A percentile compares a stretch with the other conserved stretches of the same genome.
Conservation (phyloP, 1,140 invertebrate species). For the Pseudomyrmex pallidus region DNA sequence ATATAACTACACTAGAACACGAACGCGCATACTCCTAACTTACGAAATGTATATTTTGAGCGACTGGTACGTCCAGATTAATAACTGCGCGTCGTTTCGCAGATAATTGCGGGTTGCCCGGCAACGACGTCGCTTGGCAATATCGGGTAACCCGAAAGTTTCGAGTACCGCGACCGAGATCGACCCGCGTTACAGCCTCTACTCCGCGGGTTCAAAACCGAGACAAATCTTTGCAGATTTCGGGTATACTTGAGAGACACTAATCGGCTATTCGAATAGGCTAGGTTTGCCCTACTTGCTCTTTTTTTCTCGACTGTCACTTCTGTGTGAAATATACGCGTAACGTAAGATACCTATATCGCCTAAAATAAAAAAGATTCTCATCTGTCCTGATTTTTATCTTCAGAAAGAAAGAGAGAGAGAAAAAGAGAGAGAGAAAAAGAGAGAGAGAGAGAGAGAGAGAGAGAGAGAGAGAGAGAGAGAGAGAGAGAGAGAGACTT, state of each 20-base stretch:
- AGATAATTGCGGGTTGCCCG: background rate
- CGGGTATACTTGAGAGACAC: conserved; percentile 30
- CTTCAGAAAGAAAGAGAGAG: no score
- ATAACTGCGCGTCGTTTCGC: background rate
- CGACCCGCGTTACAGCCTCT: conserved; percentile 34
- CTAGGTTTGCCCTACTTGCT: background rate
- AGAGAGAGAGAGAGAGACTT: no score
- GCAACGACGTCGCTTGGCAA: conserved; percentile 6
- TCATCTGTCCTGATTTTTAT: no score
- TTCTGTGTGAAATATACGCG: no score
- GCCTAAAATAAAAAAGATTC: no score
- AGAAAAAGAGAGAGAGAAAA: no score
- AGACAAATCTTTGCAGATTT: conserved; percentile 6
- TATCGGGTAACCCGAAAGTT: conserved; percentile 49
- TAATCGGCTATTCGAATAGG: conserved; percentile 41
- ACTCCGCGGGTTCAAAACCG: background rate
- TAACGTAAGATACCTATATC: no score
- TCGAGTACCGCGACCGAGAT: conserved; percentile 35
- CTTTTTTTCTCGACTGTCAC: no score
- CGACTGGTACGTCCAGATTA: background rate
- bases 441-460: no score
- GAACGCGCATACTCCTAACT: no score
- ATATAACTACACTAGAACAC: background rate
- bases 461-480: no score
- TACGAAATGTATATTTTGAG: background rate